Evolutionary conservation across 2,113 vertebrate genomes (phyloP).

Genomic region (Dasyprocta punctata): DNA sequence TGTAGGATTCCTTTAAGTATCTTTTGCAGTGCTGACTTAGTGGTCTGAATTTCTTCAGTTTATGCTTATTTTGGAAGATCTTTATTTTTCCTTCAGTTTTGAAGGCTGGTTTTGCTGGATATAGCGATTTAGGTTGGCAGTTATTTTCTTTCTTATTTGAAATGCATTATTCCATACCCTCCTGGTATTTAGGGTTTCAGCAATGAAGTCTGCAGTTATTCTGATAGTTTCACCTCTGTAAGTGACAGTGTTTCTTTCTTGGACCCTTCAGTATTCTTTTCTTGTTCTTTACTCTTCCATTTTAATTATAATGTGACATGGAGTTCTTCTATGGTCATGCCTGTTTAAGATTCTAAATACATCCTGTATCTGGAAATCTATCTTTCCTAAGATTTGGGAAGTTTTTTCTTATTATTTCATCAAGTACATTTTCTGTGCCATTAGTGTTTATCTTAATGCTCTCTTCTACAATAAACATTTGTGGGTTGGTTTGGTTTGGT

Average conservation of each 20-base stretch:
- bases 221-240: neutral
- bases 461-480: neutral
- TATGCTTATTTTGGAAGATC: neutral
- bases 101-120: neutral
- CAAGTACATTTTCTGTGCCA: neutral
- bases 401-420: neutral
- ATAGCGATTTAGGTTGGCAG: neutral
- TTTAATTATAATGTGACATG: neutral
- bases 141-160: neutral
- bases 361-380: neutral
- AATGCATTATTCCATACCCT: neutral
- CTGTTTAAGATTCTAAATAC: neutral
- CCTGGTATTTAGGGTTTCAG: neutral
- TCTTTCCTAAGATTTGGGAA: neutral
- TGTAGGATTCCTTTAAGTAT: neutral
- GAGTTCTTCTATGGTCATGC: neutral
- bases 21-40: neutral
- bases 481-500: neutral
- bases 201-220: neutral
- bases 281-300: neutral
- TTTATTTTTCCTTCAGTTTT: neutral
- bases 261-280: neutral
- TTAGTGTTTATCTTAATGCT: neutral
- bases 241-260: neutral
- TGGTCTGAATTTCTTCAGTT: neutral